Evolutionary conservation across 2,888 invertebrate genomes (phyloP).

Genomic region (Tachystola acroxantha): DNA sequence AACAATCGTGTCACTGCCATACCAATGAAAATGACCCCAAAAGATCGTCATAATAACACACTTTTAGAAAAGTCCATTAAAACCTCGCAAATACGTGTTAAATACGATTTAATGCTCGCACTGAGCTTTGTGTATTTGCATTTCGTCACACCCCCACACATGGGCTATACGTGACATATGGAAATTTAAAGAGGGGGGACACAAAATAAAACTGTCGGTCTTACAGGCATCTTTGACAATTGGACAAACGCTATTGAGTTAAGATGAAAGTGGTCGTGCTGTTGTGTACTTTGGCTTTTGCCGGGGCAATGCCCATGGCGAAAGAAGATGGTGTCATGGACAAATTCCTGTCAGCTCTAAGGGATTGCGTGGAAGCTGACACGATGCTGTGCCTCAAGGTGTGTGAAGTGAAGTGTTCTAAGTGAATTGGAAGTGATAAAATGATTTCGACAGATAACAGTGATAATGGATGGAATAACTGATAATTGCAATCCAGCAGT

Average conservation of each 20-base stretch:
- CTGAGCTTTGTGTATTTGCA: conserved; percentile 10
- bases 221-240: conserved; percentile 60
- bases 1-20: no score
- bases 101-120: conserved; percentile 36
- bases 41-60: conserved; percentile 27
- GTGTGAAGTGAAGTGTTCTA: conserved; percentile 58
- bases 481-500: not conserved
- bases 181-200: conserved; percentile 50
- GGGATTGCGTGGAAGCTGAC: conserved; percentile 84
- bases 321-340: conserved; percentile 60
- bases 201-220: conserved; percentile 63
- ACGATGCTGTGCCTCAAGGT: conserved; percentile 87
- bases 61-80: conserved; percentile 32
- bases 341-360: conserved; percentile 65
- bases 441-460: not conserved
- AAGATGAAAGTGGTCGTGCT: conserved; percentile 63
- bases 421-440: not conserved
- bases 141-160: conserved; percentile 46
- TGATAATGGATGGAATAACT: not conserved
- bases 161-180: conserved; percentile 58
- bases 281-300: conserved; percentile 48
- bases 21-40: conserved; percentile 24
- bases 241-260: conserved; percentile 46
- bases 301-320: conserved; percentile 53
- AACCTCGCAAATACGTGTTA: conserved; percentile 49